Percentiles rank a stretch among this genome's conserved stretches.
These are phyloP conservation scores for Sanderia malayensis DNA, from an alignment of 30 jellyfish, hydroid and myxozoan species.

Conservation along the genomic window DNA sequence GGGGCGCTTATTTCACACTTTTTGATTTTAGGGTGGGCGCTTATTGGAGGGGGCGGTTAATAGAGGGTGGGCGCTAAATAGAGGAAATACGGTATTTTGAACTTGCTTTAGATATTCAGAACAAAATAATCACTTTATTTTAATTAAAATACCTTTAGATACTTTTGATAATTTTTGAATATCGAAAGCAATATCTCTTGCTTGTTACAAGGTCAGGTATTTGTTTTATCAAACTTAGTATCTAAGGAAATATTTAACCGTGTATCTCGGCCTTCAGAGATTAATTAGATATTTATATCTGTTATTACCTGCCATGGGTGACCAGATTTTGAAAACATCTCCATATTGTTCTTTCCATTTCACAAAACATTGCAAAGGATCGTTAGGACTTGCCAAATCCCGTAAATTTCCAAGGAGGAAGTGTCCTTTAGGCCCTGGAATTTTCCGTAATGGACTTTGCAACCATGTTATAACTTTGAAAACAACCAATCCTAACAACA, in stretches of 20 bases:
- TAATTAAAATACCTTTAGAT: no score
- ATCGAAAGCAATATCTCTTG: neutral
- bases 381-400: constrained; percentile 12
- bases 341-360: constrained; percentile 33
- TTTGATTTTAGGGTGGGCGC: no score
- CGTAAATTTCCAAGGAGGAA: constrained; percentile 3
- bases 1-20: no score
- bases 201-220: no score
- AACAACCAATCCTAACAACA: neutral
- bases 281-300: neutral
- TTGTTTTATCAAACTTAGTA: neutral
- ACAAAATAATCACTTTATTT: no score
- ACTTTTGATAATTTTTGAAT: no score
- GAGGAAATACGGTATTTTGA: no score
- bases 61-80: no score
- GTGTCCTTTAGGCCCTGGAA: constrained; percentile 31
- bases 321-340: constrained; percentile 23
- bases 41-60: no score
- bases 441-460: constrained; percentile 14
- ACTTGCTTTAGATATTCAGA: no score
- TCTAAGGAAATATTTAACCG: neutral
- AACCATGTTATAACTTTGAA: constrained; percentile 5
- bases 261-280: neutral
- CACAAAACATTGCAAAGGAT: constrained; percentile 11
- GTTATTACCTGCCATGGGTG: neutral